Evolutionary conservation across 2,888 invertebrate species (phyloP).

Genomic region (Spatulosminthurus flaviceps): DNA sequence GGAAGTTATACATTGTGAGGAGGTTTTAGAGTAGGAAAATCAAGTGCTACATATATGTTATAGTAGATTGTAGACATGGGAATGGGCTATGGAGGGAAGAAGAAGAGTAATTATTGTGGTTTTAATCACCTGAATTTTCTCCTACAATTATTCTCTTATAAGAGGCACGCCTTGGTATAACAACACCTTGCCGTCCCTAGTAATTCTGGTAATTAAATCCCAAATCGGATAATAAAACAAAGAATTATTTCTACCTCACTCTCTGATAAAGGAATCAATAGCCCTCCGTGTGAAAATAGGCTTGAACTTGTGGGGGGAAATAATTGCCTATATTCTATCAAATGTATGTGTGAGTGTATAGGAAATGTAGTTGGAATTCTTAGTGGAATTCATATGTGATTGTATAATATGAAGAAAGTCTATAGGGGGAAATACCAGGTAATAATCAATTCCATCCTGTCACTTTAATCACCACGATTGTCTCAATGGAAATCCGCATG

Average conservation of each 20-base stretch:
- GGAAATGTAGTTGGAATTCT: no score
- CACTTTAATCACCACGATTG: no score
- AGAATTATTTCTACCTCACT: background rate
- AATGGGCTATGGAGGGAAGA: background rate
- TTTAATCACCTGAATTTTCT: conserved; percentile 1
- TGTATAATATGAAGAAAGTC: no score
- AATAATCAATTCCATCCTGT: no score
- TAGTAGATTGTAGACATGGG: background rate
- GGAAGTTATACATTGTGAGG: no score
- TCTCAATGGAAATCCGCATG: no score
- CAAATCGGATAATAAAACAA: background rate
- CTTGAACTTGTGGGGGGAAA: background rate
- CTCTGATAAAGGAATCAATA: background rate
- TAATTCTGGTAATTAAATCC: conserved; percentile 11
- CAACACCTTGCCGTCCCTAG: background rate
- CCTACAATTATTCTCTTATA: background rate
- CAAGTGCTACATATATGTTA: no score
- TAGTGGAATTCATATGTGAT: no score
- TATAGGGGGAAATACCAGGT: no score
- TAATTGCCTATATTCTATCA: background rate
- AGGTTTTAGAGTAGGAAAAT: no score
- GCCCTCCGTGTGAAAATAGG: conserved; percentile 2
- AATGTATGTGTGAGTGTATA: no score
- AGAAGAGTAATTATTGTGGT: background rate
- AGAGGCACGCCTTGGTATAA: background rate